Percentiles rank a stretch among this genome's conserved stretches.
Conservation (phyloP, 2,113 vertebrate genomes). For the Sigmodon hispidus region DNA sequence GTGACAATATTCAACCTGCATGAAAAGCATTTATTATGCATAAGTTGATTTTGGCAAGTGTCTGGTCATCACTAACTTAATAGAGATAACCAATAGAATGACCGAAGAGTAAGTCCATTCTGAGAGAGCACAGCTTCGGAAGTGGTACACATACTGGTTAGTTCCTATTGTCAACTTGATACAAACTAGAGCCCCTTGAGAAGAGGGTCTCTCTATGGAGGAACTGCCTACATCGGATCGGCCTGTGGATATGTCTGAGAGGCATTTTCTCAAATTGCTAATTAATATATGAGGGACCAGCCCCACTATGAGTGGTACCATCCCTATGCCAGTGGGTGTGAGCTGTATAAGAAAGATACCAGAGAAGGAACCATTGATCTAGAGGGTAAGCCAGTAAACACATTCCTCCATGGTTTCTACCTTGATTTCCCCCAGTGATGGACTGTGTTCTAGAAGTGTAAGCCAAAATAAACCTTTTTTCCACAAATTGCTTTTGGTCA, state of each 20-base stretch:
- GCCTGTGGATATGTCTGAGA: background rate
- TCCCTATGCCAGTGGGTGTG: background rate
- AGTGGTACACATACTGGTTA: background rate
- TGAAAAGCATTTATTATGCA: conserved; percentile 22
- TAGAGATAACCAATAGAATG: background rate
- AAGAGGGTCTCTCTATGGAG: background rate
- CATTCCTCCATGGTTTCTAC: background rate
- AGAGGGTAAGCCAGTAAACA: background rate
- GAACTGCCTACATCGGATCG: background rate
- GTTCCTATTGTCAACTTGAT: background rate
- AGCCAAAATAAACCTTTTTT: background rate
- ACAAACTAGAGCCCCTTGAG: background rate
- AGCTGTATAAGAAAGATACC: background rate
- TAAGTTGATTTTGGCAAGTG: background rate
- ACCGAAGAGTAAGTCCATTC: background rate
- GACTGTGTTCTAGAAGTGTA: background rate
- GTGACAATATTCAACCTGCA: background rate
- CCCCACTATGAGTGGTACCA: background rate
- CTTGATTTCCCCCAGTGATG: background rate
- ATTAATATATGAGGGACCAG: background rate
- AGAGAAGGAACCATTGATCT: background rate
- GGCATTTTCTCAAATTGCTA: background rate
- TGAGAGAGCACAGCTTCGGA: background rate
- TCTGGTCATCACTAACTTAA: background rate
- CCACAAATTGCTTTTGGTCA: background rate